Conservation (phyloP, 2,113 vertebrate species). For the Dermatemys mawii region DNA sequence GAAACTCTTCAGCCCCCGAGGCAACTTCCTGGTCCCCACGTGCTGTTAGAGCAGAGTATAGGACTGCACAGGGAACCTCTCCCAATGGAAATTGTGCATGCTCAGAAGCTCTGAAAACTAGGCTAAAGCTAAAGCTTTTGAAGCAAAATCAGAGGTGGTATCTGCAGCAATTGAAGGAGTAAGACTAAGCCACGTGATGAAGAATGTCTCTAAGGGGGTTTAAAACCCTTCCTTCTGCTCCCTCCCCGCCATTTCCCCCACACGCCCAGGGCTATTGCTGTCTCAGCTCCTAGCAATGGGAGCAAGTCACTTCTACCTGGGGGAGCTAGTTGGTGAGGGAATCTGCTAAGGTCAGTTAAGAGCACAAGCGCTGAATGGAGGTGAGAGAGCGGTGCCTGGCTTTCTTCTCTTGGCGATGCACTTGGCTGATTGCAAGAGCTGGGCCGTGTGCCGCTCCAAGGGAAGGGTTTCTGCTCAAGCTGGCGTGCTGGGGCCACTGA, state of each 20-base stretch:
- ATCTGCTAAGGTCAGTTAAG: fast-evolving
- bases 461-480: fast-evolving
- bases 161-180: fast-evolving
- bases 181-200: fast-evolving
- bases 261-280: neutral
- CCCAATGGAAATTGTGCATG: fast-evolving
- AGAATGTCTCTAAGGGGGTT: neutral
- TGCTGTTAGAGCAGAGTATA: neutral
- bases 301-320: neutral
- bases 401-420: neutral
- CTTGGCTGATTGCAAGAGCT: fast-evolving
- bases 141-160: neutral
- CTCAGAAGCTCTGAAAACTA: neutral
- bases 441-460: fast-evolving
- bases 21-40: neutral
- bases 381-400: neutral
- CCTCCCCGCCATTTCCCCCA: no score
- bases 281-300: neutral
- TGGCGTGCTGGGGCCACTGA: neutral
- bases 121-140: neutral
- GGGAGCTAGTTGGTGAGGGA: fast-evolving
- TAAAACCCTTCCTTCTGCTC: fast-evolving
- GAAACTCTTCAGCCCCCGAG: fast-evolving
- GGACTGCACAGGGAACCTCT: fast-evolving
- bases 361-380: fast-evolving